phyloP scores from a whole-genome alignment of 2,113 vertebrate species.

The Trematocara stigmaticum region DNA sequence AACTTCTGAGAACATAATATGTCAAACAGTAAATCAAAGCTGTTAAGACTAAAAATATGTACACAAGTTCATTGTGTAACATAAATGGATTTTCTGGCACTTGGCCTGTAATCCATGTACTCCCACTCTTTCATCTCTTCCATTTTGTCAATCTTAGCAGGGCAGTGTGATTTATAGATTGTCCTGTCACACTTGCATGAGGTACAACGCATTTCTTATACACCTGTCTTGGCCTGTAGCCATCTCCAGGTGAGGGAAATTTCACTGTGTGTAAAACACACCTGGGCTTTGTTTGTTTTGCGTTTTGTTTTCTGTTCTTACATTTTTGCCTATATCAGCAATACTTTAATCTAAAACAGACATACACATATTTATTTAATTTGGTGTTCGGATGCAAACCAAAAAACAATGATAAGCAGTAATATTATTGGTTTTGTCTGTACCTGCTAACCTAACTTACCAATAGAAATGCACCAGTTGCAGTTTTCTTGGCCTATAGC shows the following conservation, averaged over 20 bases:
- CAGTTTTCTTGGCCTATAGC: neutral
- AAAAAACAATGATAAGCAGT: neutral
- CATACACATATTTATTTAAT: neutral
- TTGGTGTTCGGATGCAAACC: neutral
- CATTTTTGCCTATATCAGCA: neutral
- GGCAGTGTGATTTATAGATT: conserved; percentile 22
- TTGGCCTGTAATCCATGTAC: neutral
- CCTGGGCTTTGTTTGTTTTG: neutral
- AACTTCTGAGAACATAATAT: conserved; percentile 8
- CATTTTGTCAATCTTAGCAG: neutral
- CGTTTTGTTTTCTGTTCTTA: neutral
- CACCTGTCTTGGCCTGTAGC: conserved; percentile 21
- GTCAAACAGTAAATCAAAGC: conserved; percentile 41
- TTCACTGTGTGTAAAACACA: neutral
- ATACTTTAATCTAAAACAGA: neutral
- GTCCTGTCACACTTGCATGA: conserved; percentile 34
- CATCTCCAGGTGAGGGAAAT: conserved; percentile 16
- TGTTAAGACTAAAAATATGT: neutral
- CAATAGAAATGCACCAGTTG: neutral
- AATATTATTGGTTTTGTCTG: neutral
- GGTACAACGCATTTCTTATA: neutral
- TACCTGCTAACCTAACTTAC: neutral
- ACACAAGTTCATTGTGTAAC: conserved; percentile 4
- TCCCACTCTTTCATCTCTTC: conserved; percentile 4
- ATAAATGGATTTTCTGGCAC: conserved; percentile 29